Evolutionary conservation across 2,888 invertebrate species (phyloP).

Genomic region (Harpalus rufipes): DNA sequence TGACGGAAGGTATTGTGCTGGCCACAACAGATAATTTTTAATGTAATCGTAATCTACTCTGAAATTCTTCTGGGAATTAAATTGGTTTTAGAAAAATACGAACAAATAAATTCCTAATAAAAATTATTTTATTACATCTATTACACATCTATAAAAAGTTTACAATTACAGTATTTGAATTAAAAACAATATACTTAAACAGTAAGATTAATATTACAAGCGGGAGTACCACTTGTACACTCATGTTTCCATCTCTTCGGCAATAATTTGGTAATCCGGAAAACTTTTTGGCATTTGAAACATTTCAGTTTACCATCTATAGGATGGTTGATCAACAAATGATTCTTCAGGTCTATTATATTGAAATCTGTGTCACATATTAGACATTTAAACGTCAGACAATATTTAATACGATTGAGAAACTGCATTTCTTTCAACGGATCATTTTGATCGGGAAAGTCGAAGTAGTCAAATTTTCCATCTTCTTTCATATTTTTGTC

Average conservation of each 20-base stretch:
- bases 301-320: conserved; percentile 68
- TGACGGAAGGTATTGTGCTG: too few relatives aligned
- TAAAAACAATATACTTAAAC: background rate
- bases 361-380: conserved; percentile 59
- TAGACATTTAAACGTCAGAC: conserved; percentile 67
- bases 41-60: too few relatives aligned
- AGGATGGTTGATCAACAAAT: conserved; percentile 67
- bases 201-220: background rate
- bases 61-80: too few relatives aligned
- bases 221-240: conserved; percentile 46
- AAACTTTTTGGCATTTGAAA: conserved; percentile 66
- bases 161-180: too few relatives aligned
- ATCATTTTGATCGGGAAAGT: conserved; percentile 29
- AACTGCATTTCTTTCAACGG: background rate
- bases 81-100: too few relatives aligned
- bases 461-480: conserved; percentile 42
- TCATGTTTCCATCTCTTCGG: conserved; percentile 67
- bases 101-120: too few relatives aligned
- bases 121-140: too few relatives aligned
- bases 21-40: too few relatives aligned
- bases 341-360: conserved; percentile 49
- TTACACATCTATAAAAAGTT: too few relatives aligned
- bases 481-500: background rate
- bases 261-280: conserved; percentile 54
- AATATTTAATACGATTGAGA: conserved; percentile 59